phyloP scores from a whole-genome alignment of 1,140 invertebrate species.

The Propsilocerus akamusi region DNA sequence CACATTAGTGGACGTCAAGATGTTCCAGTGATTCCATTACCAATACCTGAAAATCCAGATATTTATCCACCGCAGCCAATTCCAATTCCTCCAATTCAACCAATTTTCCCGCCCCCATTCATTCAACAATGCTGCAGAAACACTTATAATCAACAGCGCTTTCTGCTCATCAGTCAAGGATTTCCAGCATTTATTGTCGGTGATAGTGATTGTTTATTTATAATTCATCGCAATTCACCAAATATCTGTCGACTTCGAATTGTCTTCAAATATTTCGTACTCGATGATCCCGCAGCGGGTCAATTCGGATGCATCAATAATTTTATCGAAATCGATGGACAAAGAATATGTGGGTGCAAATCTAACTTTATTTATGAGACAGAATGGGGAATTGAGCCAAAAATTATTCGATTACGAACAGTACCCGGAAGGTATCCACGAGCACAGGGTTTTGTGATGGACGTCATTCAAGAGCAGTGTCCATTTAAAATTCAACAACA shows the following conservation, averaged over 20 bases:
- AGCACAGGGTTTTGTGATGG: slow-evolving; percentile 30
- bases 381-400: slow-evolving; percentile 15
- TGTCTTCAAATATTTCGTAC: slow-evolving; percentile 32
- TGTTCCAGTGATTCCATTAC: not conserved
- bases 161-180: slow-evolving; percentile 32
- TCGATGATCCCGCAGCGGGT: slow-evolving; percentile 18
- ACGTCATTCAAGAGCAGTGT: slow-evolving; percentile 32
- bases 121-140: slow-evolving; percentile 24
- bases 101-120: slow-evolving; percentile 6
- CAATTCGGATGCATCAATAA: slow-evolving; percentile 24
- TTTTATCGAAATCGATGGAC: slow-evolving; percentile 32
- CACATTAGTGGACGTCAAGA: not conserved
- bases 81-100: slow-evolving; percentile 8
- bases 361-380: slow-evolving; percentile 25
- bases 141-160: slow-evolving; percentile 24
- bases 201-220: slow-evolving; percentile 26
- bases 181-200: slow-evolving; percentile 26
- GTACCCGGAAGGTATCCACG: slow-evolving; percentile 12
- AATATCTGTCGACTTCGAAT: slow-evolving; percentile 30
- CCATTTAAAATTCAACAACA: slow-evolving; percentile 9
- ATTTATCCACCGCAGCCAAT: not conserved
- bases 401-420: slow-evolving; percentile 21
- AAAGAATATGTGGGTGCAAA: slow-evolving; percentile 33
- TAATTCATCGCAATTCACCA: slow-evolving; percentile 25
- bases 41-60: not conserved